Conservation (phyloP, 2,113 vertebrate species). For the Osmerus mordax region DNA sequence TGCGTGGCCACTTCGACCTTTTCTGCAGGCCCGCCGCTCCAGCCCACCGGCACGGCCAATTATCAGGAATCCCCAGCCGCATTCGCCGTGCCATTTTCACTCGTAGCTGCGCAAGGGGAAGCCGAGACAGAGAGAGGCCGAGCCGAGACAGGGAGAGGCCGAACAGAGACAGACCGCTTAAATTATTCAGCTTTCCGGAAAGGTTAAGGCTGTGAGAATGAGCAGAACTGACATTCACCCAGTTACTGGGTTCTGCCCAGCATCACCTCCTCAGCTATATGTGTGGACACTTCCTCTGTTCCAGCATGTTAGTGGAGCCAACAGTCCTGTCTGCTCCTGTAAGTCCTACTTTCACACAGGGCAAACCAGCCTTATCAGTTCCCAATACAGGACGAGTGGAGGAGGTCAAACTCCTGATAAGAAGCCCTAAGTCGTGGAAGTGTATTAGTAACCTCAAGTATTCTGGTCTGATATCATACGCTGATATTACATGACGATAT, state of each 20-base stretch:
- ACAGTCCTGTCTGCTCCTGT: conserved; percentile 36
- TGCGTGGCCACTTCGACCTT: too few relatives aligned
- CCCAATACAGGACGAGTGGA: too few relatives aligned
- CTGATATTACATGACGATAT: conserved; percentile 15
- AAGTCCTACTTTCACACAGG: conserved; percentile 3
- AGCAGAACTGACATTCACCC: conserved; percentile 72
- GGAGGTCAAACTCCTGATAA: too few relatives aligned
- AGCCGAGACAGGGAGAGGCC: conserved; percentile 67
- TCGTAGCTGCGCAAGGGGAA: conserved; percentile 44
- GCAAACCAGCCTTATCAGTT: conserved; percentile 7
- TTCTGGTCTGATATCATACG: too few relatives aligned
- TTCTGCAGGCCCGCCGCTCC: conserved; percentile 34
- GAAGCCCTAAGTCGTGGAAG: too few relatives aligned
- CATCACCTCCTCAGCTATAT: conserved; percentile 24
- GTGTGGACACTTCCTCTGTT: conserved; percentile 14
- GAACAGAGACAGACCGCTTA: conserved; percentile 70
- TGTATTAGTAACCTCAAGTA: too few relatives aligned
- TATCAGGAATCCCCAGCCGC: conserved; percentile 66
- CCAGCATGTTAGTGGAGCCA: conserved; percentile 51
- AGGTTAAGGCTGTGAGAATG: conserved; percentile 68
- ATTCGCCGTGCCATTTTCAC: conserved; percentile 74
- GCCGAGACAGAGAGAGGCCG: conserved; percentile 52
- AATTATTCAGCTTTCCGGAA: conserved; percentile 78
- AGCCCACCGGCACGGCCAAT: conserved; percentile 67
- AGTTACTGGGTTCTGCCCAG: conserved; percentile 53